Evolutionary conservation across 2,888 invertebrate genomes (phyloP), one percentile per base, ranked within the genome.

Genomic region (Loripinus fragilis): DNA sequence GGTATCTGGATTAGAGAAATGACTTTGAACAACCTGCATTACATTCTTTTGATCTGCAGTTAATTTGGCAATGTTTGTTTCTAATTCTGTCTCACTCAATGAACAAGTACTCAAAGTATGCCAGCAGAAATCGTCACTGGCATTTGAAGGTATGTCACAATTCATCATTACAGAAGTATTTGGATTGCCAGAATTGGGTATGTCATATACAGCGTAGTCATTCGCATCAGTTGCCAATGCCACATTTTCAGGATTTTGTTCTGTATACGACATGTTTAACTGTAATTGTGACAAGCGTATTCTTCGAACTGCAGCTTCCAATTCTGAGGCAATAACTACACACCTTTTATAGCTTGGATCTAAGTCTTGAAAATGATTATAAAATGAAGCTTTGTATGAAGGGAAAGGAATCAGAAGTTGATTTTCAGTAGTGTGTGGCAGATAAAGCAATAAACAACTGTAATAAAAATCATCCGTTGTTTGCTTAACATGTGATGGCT

Each of bases 161-260:
- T 48, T n/a, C n/a, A n/a, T n/a, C n/a, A n/a, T n/a, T n/a, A n/a
- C n/a, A n/a, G n/a, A n/a, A n/a, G n/a, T n/a, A n/a, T n/a, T n/a
- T n/a, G n/a, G n/a, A 20, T 20, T 15, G 20, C n/a, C n/a, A 20
- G 12, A 48, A 48, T 48, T 20, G 20, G 5, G 12, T 8, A 5
- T 15, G n/a, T 48, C 12, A 48, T 20, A 20, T 15, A 20, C 12
- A 55, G 25, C n/a, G 10, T 38, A 35, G 71, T 75, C 67, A 67
- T 72, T 50, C 42, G 78, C 76, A 69, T 75, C 45, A 35, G 81
- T 73, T n/a, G n/a, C n/a, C n/a, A n/a, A n/a, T n/a, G n/a, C n/a
- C n/a, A n/a, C n/a, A n/a, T n/a, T n/a, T n/a, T n/a, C n/a, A n/a
- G n/a, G n/a, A n/a, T n/a, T n/a, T n/a, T n/a, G n/a, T n/a, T n/a